These are phyloP conservation scores for Medauroidea extradentata DNA, from an alignment of 1,140 invertebrate genomes.

Conservation along the genomic window DNA sequence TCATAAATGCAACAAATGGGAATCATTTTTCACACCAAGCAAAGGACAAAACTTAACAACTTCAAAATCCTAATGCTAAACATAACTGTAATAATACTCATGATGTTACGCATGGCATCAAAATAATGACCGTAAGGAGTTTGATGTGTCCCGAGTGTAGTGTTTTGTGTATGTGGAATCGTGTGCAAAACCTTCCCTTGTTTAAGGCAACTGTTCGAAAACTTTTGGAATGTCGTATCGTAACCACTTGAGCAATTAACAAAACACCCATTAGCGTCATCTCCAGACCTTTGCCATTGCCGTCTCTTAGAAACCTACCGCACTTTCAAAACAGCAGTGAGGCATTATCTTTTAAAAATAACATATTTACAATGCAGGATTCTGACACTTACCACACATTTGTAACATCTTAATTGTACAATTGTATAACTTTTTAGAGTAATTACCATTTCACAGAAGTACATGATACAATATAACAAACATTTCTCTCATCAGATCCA, in stretches of 20 bases:
- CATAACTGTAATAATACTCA: too few relatives aligned
- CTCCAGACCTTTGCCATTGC: background rate
- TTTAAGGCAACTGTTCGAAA: constrained; percentile 18
- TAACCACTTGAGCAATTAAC: background rate
- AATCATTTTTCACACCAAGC: constrained; percentile 14
- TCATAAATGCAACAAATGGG: constrained; percentile 19
- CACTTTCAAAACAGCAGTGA: background rate
- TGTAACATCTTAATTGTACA: background rate
- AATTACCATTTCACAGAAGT: too few relatives aligned
- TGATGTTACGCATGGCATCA: too few relatives aligned
- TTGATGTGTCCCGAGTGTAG: constrained; percentile 7
- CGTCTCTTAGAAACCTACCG: background rate
- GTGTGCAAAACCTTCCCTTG: constrained; percentile 7
- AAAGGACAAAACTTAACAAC: constrained; percentile 11
- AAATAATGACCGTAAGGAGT: background rate
- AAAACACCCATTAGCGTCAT: background rate
- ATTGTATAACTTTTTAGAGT: too few relatives aligned
- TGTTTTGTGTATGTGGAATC: constrained; percentile 3
- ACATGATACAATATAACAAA: too few relatives aligned
- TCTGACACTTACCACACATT: background rate
- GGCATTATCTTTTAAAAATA: background rate
- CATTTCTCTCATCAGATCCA: constrained; percentile 13
- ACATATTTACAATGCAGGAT: background rate
- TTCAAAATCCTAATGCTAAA: constrained; percentile 12
- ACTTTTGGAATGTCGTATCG: constrained; percentile 10